These are phyloP conservation scores for Myzus persicae DNA, from an alignment of 1,140 invertebrate genomes.

Conservation along the genomic window DNA sequence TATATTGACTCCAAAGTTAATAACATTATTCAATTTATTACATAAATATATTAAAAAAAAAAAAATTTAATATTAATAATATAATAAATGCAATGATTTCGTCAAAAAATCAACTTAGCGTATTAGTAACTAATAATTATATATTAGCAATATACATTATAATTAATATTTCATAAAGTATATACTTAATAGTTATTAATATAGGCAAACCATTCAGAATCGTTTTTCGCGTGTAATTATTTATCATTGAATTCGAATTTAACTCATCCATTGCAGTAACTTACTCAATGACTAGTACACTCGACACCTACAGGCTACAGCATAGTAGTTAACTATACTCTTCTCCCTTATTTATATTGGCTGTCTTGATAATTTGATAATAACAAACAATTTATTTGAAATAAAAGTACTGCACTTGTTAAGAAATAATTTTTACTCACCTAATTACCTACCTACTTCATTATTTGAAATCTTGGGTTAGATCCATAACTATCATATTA, in stretches of 20 bases:
- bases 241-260: neutral
- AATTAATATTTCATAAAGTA: neutral
- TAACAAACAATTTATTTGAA: no score
- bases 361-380: no score
- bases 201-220: neutral
- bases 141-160: no score
- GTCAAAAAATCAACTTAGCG: no score
- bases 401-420: no score
- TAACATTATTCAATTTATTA: no score
- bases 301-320: neutral
- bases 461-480: constrained; percentile 2
- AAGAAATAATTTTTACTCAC: no score
- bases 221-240: neutral
- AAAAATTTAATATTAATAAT: no score
- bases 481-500: neutral
- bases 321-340: neutral
- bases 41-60: no score
- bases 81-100: no score
- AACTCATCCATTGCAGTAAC: neutral
- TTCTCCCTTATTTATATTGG: neutral
- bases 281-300: neutral
- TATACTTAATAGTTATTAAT: neutral
- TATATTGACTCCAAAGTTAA: no score
- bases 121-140: no score
- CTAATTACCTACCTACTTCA: neutral